Conservation (phyloP, 2,888 invertebrate genomes). For the Griposia aprilina region DNA sequence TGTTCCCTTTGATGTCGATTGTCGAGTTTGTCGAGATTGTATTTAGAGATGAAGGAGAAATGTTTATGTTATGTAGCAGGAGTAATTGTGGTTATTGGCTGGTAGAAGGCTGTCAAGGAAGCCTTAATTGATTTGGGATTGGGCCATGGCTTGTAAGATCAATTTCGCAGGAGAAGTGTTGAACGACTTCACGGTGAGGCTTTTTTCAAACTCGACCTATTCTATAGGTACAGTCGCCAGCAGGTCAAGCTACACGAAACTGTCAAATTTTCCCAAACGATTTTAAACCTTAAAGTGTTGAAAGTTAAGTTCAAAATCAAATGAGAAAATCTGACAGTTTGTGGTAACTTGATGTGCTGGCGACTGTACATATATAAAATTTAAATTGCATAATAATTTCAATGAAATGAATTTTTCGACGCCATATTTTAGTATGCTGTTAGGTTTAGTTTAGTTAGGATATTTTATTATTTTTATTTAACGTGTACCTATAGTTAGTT, state of each 20-base stretch:
- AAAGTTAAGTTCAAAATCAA: too few relatives aligned
- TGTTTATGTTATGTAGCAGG: not conserved
- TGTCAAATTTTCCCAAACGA: too few relatives aligned
- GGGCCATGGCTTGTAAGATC: not conserved
- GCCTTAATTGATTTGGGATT: not conserved
- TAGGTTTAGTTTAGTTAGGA: not conserved
- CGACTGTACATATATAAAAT: not conserved
- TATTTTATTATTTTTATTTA: not conserved
- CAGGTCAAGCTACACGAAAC: too few relatives aligned
- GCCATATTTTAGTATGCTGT: not conserved
- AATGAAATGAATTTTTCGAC: not conserved
- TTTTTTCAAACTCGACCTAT: not conserved
- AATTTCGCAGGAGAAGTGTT: not conserved
- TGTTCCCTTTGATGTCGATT: constrained; percentile 41
- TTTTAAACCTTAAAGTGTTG: too few relatives aligned
- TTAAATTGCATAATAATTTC: not conserved
- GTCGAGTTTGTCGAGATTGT: not conserved
- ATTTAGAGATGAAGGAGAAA: constrained; percentile 1
- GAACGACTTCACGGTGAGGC: not conserved
- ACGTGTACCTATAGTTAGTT: not conserved
- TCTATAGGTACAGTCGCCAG: too few relatives aligned
- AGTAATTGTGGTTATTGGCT: not conserved
- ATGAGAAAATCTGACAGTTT: too few relatives aligned
- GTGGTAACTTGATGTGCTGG: too few relatives aligned
- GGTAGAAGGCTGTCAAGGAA: not conserved